phyloP scores from a whole-genome alignment of 2,888 invertebrate genomes.

The Caprella mutica region DNA sequence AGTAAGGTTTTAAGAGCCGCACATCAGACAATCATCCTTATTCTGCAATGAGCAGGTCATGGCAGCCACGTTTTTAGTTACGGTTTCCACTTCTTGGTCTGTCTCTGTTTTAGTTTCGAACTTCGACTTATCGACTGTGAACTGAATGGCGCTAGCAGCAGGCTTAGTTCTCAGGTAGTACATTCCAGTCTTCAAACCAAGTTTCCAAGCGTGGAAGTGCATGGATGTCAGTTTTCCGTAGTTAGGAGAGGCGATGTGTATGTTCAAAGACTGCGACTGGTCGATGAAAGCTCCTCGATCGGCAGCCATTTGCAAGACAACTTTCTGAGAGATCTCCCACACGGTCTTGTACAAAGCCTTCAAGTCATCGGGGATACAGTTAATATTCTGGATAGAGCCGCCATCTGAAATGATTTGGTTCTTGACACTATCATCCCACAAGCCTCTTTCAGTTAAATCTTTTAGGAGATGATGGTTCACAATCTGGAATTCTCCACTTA shows the following conservation, averaged over 20 bases:
- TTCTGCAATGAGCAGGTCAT: constrained; percentile 77
- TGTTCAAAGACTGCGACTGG: constrained; percentile 95
- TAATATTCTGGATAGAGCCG: constrained; percentile 85
- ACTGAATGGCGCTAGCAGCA: constrained; percentile 91
- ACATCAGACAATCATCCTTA: constrained; percentile 75
- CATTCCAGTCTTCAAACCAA: constrained; percentile 97
- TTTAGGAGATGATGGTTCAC: constrained; percentile 91
- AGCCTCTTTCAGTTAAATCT: constrained; percentile 75
- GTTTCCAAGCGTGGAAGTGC: constrained; percentile 96
- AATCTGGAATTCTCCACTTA: constrained; percentile 87
- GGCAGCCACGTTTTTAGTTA: constrained; percentile 59
- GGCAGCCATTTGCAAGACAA: constrained; percentile 89
- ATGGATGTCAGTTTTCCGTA: constrained; percentile 91
- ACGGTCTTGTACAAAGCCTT: constrained; percentile 87
- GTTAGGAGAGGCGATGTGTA: constrained; percentile 90
- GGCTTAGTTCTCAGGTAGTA: constrained; percentile 95
- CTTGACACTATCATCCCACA: constrained; percentile 95
- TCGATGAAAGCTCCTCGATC: constrained; percentile 97
- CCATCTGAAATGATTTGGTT: constrained; percentile 78
- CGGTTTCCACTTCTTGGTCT: constrained; percentile 40
- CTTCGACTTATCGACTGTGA: constrained; percentile 84
- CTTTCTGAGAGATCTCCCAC: constrained; percentile 92
- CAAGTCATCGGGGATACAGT: constrained; percentile 68
- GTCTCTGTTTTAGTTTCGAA: constrained; percentile 37
- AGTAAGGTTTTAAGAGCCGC: constrained; percentile 53